Conservation (phyloP, 2,113 vertebrate species). For the Ceyx melanurus region DNA sequence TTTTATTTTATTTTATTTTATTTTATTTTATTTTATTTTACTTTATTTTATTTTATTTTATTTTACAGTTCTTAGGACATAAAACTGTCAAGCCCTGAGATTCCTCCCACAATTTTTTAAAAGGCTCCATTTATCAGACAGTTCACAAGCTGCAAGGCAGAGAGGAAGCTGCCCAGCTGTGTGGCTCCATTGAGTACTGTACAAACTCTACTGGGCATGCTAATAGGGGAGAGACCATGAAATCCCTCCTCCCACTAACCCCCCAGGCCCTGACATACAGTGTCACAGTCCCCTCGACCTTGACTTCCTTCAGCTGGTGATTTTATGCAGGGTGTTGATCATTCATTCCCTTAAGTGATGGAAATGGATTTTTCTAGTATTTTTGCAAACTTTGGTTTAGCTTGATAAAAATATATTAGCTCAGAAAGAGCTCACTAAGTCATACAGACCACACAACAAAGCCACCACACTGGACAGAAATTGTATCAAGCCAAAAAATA, state of each 20-base stretch:
- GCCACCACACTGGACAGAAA: background rate
- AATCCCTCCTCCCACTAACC: background rate
- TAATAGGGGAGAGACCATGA: background rate
- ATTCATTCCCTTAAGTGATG: background rate
- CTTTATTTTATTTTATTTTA: background rate
- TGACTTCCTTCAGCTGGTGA: background rate
- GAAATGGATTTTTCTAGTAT: background rate
- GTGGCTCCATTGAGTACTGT: background rate
- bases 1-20: too few species aligned
- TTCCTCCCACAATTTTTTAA: background rate
- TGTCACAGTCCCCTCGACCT: background rate
- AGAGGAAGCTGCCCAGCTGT: conserved; percentile 2
- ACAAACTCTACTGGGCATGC: background rate
- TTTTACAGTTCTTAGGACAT: background rate
- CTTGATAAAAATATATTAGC: background rate
- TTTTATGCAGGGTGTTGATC: fast-evolving
- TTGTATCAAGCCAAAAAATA: background rate
- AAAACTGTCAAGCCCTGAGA: background rate
- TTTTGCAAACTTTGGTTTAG: background rate
- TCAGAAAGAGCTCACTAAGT: background rate
- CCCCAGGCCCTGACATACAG: background rate
- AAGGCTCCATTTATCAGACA: background rate
- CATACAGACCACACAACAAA: background rate
- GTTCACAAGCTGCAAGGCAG: background rate
- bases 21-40: too few species aligned